These are phyloP conservation scores for Hypomecis punctinalis DNA, from an alignment of 2,888 invertebrate genomes.

Conservation along the genomic window DNA sequence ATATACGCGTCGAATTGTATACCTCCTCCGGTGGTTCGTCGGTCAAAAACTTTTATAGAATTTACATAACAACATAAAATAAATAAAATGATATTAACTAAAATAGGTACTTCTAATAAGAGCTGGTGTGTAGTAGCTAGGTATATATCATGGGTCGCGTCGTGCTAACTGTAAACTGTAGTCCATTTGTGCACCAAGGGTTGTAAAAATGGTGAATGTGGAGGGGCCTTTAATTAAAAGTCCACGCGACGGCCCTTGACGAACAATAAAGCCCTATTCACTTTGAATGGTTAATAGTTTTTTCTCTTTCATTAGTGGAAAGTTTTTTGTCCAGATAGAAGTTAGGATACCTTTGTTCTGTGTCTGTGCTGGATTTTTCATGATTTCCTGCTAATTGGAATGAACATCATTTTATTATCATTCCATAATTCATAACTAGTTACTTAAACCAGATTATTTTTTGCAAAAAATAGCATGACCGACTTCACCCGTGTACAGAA, in stretches of 20 bases:
- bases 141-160: constrained; percentile 5
- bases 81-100: too few relatives aligned
- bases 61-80: too few relatives aligned
- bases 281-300: constrained; percentile 67
- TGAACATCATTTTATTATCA: neutral
- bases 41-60: too few relatives aligned
- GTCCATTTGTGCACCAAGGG: constrained; percentile 49
- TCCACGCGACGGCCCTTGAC: constrained; percentile 67
- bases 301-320: constrained; percentile 56
- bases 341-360: constrained; percentile 5
- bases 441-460: too few relatives aligned
- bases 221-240: constrained; percentile 81
- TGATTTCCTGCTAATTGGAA: neutral
- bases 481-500: too few relatives aligned
- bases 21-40: too few relatives aligned
- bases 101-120: too few relatives aligned
- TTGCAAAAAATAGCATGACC: too few relatives aligned
- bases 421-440: too few relatives aligned
- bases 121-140: too few relatives aligned
- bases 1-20: too few relatives aligned
- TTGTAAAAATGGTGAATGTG: constrained; percentile 75
- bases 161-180: constrained; percentile 31
- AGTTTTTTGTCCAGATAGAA: constrained; percentile 17
- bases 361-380: neutral
- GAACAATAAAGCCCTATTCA: constrained; percentile 73